Conservation (phyloP, 2,797 vertebrate species). For the Acrocephalus scirpaceus region DNA sequence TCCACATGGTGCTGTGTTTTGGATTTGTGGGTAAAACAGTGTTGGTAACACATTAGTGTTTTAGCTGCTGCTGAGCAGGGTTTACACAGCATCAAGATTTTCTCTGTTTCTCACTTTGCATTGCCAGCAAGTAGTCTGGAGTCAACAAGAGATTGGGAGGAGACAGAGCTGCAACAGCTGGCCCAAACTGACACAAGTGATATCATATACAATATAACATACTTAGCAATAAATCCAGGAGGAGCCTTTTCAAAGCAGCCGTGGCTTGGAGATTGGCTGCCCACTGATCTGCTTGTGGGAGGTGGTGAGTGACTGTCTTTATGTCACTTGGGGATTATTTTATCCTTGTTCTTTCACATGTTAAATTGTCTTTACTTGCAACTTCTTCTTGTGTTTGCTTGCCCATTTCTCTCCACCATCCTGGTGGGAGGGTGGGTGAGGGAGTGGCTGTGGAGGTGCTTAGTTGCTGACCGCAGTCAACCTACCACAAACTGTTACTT, state of each 20-base stretch:
- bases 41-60: background rate
- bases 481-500: no score
- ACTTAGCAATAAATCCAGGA: background rate
- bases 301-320: background rate
- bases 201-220: accelerated
- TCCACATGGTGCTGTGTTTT: background rate
- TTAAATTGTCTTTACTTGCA: background rate
- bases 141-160: accelerated
- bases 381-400: background rate
- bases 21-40: background rate
- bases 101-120: background rate
- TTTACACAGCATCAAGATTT: background rate
- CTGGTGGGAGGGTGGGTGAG: background rate
- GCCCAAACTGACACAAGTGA: background rate
- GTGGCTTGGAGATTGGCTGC: background rate
- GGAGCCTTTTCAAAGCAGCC: background rate
- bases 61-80: background rate
- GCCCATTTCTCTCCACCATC: background rate
- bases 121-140: accelerated
- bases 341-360: background rate
- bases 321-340: background rate
- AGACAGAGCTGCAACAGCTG: background rate
- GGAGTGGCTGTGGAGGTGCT: background rate
- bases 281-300: background rate
- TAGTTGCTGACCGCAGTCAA: background rate